Evolutionary conservation across 2,797 vertebrate genomes (phyloP), one percentile per base, ranked within the genome.

Genomic region (Falco concolor): DNA sequence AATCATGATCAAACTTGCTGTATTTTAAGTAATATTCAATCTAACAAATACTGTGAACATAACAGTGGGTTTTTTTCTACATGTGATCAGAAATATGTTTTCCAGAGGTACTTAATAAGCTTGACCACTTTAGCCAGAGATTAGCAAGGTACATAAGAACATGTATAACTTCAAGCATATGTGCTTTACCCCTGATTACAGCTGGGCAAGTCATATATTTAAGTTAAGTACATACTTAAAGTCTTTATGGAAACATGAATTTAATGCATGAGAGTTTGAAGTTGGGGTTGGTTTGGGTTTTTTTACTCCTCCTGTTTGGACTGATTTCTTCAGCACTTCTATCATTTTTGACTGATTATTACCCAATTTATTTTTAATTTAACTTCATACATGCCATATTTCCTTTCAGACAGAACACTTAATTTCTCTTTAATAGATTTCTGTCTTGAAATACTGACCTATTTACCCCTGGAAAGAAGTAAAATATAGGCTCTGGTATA

Each of bases 281-380:
- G 60, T 7, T 42, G 14, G 40, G 21, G 40, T 5, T 87, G 78
- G 69, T 91, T 86, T 67, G 44, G 34, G 3, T 36, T 64, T 86
- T 86, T 89, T 85, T 32, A 59, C 22, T 52, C 50, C 44, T 72
- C 28, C 50, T 54, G 32, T 64, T 90, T 83, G 64, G 34, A 78
- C 69, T 64, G 54, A 90, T 91, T 93, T 93, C 92, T 94, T 91
- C 77, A 85, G 42, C 64, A 90, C 36, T 81, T 84, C 52, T 73
- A 87, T 90, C 25, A 74, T 76, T 92, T 93, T 89, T 92, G 90
- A 76, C 87, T 87, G 63, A 96, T 89, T 89, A 84, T 87, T 94
- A 88, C 59, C 56, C 49, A 84, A 79, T 87, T 96, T 95, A 82
- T 82, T 94, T 93, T 96, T 96, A 95, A 94, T 91, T 95, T 95